Base-by-base conservation (phyloP, 2,888 invertebrate genomes). In the Fissipunctia ypsillon region DNA sequence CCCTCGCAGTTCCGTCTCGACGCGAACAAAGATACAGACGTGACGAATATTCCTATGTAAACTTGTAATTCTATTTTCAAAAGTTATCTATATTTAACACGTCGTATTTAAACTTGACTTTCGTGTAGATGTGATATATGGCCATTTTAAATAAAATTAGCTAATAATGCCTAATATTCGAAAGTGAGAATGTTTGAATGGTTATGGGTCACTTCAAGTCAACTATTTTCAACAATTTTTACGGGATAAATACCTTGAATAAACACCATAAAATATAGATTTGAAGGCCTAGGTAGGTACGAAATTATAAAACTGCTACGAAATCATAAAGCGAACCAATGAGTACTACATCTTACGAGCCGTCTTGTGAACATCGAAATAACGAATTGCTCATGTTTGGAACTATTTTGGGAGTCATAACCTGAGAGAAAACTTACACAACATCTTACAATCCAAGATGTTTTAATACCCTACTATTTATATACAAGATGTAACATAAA, bases 21-120 rank as follows among this genome's bases (percentile, higher is more conserved):
- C 50, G 22, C 66, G 61, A 76, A 80, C 72, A 77, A 74, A 84
- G 57, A 81, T 87, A 73, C 80, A 82, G 69, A 69, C 70, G 71
- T 76, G 78, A 82, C 69, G 69, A 81, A 77, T 78, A 71, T 73
- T 72, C 61, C 41, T 67, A 69, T 70, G 57, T 61, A 65, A 56
- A 77, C 56, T 54, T 72, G 56, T 78, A 60, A 80, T 74, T 84
- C 67, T 81, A 84, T 79, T 86, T 81, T 82, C 41, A 73, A 63
- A 59, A 71, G 50, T 78, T 73, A 64, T 59, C 76, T 84, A 69
- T 78, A 78, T 81, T 74, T 61, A 79, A 41, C 60, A 52, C 54
- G 41, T 59, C 60, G 48, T 25, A 66, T 70, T n/a, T 67, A 72
- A 41, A 57, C 25, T 74, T 59, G 57, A 65, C 63, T 75, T 69